Evolutionary conservation across 2,113 vertebrate genomes (phyloP), one percentile per base, ranked within the genome.

Genomic region (Oxyruncus cristatus): DNA sequence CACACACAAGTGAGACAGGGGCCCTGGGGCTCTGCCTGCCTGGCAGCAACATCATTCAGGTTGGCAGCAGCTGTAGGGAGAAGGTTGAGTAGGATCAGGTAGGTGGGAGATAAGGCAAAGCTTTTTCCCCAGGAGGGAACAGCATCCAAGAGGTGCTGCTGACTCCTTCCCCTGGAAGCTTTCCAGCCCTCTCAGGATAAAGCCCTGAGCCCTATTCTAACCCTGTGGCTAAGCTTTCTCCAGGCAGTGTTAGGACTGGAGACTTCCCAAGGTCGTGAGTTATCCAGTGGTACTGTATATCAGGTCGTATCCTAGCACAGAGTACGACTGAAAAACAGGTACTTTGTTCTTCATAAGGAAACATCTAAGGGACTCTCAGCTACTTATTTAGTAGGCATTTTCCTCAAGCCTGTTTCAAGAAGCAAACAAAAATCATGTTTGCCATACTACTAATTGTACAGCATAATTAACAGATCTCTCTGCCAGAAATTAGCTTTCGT

Each of bases 111-210:
- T 21, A 32, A 30, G 5, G 11, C 6, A 5, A 46, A 55, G 8
- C 2, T 12, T 74, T 72, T 72, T 53, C 9, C 8, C 20, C 3
- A 6, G 0, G 1, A 42, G 6, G 19, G 8, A n/a, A 35, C 2
- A 33, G 3, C 5, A 6, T 8, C 6, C 14, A 44, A 21, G 13
- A 41, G 10, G 1, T 62, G 15, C 8, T 83, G 8, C 4, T 46
- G 6, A 46, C 3, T 68, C 14, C 14, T 61, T 58, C 41, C 41
- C 7, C 44, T 26, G 15, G 27, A 44, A 47, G 10, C 10, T 65
- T 61, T 77, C 13, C 15, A 52, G 13, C 6, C 7, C 13, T 46
- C 4, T 27, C 5, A 61, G 4, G 21, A 56, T 56, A 66, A 74
- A 70, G 12, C 15, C 3, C 20, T 49, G 28, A 59, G 39, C 14